phyloP scores from a whole-genome alignment of 2,888 invertebrate genomes.

The Apamea monoglypha region DNA sequence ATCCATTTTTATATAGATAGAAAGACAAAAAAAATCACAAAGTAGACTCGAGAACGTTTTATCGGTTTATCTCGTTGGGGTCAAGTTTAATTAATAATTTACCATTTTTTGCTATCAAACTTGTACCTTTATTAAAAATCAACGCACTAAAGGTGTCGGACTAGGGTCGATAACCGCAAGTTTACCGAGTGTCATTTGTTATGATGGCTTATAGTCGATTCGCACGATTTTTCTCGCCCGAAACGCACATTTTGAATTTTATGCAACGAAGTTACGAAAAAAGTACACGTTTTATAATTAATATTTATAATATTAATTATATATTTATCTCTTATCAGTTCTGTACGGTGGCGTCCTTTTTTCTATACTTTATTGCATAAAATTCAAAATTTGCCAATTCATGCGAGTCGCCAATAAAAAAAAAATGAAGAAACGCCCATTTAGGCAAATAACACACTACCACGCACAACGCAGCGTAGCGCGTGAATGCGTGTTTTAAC shows the following conservation, averaged over 20 bases:
- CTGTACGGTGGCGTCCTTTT: no score
- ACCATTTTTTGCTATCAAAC: slow-evolving; percentile 8
- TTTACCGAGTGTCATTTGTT: background rate
- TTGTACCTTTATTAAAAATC: slow-evolving; percentile 7
- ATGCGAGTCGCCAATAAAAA: background rate
- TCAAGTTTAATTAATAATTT: slow-evolving; percentile 11
- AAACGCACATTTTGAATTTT: background rate
- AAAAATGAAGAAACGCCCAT: background rate
- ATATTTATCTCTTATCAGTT: no score
- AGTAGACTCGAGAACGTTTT: background rate
- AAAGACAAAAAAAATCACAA: background rate
- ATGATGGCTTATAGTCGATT: background rate
- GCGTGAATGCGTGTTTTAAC: no score
- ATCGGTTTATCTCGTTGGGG: background rate
- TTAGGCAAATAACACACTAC: no score
- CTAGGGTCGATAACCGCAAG: slow-evolving; percentile 10
- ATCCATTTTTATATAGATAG: no score
- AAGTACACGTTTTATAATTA: no score
- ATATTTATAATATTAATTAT: no score
- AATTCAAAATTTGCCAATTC: no score
- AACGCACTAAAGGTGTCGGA: background rate
- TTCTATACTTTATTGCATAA: no score
- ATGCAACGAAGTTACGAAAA: background rate
- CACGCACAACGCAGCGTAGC: no score
- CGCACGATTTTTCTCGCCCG: background rate